Percentiles rank a stretch among this genome's conserved stretches.
Conservation (phyloP, 2,113 vertebrate species). For the Gymnogyps californianus region DNA sequence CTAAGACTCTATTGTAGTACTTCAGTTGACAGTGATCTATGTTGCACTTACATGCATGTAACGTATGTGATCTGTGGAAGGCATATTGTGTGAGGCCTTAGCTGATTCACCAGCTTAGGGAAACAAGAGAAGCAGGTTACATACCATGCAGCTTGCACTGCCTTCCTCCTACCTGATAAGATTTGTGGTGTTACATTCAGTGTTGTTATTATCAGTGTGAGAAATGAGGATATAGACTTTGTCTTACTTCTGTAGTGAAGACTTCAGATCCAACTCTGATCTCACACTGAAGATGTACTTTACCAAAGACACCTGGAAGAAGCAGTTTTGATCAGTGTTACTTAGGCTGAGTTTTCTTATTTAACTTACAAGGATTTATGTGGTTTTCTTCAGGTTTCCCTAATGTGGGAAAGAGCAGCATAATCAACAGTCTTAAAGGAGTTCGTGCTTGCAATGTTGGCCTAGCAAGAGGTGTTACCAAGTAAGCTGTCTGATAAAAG, state of each 20-base stretch:
- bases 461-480: slow-evolving; percentile 85
- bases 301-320: neutral
- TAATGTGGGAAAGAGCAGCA: slow-evolving; percentile 95
- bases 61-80: neutral
- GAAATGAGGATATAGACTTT: slow-evolving; percentile 56
- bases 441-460: slow-evolving; percentile 80
- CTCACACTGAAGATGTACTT: neutral
- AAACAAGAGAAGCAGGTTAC: neutral
- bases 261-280: slow-evolving; percentile 75
- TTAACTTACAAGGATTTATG: neutral
- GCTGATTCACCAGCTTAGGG: neutral
- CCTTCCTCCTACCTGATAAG: neutral
- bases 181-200: neutral
- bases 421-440: slow-evolving; percentile 92
- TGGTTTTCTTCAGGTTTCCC: slow-evolving; percentile 83
- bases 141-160: neutral
- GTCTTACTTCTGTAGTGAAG: slow-evolving; percentile 64
- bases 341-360: neutral
- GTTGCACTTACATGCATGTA: neutral
- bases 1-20: neutral
- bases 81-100: neutral
- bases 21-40: neutral
- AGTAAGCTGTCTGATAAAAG: slow-evolving; percentile 71
- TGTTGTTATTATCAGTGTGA: neutral
- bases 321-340: neutral